Evolutionary conservation across 1,140 invertebrate species (phyloP).

Genomic region (Psilanteris sp.): DNA sequence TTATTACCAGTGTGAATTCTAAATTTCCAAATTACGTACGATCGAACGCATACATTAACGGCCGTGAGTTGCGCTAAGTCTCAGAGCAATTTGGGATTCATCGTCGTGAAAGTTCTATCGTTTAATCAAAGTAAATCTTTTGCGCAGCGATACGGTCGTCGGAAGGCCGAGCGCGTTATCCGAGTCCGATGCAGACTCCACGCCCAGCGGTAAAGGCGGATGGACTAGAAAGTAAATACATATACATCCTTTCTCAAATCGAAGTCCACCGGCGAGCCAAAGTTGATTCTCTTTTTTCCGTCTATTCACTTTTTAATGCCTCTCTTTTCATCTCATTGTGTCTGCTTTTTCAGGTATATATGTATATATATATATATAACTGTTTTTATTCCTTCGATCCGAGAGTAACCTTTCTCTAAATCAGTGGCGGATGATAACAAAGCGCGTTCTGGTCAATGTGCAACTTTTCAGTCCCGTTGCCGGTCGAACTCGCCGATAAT

Average conservation of each 20-base stretch:
- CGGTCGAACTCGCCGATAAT: constrained; percentile 52
- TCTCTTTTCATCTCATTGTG: constrained; percentile 6
- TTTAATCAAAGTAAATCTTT: constrained; percentile 63
- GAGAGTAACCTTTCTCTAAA: too few relatives aligned
- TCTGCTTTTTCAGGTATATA: too few relatives aligned
- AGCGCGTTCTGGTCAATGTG: constrained; percentile 44
- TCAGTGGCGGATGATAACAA: constrained; percentile 44
- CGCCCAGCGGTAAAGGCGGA: constrained; percentile 54
- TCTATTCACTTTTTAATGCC: not conserved
- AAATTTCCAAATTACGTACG: constrained; percentile 1
- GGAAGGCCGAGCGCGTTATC: constrained; percentile 46
- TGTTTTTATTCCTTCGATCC: constrained; percentile 37
- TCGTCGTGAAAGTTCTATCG: constrained; percentile 56
- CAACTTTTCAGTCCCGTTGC: constrained; percentile 51
- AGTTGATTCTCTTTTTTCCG: constrained; percentile 15
- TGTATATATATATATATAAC: too few relatives aligned
- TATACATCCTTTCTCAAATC: constrained; percentile 54
- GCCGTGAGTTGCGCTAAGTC: constrained; percentile 9
- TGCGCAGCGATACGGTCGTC: constrained; percentile 37
- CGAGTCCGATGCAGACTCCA: constrained; percentile 51
- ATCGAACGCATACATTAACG: constrained; percentile 18
- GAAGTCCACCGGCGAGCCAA: constrained; percentile 31
- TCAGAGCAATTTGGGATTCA: constrained; percentile 34
- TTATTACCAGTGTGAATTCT: too few relatives aligned
- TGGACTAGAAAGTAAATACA: constrained; percentile 65